Evolutionary conservation across 2,888 invertebrate species (phyloP).

Genomic region (Rhogogaster chlorosoma): DNA sequence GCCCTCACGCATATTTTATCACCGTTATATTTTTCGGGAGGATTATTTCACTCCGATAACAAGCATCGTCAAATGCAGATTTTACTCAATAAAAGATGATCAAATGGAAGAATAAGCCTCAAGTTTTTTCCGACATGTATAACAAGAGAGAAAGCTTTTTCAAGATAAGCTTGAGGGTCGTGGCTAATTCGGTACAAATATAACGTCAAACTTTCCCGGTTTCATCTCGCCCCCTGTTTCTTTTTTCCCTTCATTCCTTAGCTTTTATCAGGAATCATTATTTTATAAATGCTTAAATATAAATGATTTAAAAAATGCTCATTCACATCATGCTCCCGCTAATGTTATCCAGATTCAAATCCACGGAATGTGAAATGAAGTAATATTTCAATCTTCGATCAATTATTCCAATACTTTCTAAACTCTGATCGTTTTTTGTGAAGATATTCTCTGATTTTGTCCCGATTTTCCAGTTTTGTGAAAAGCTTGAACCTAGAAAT

Average conservation of each 20-base stretch:
- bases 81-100: not conserved
- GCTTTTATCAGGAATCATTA: not conserved
- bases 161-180: not conserved
- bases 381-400: not conserved
- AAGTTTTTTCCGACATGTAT: not conserved
- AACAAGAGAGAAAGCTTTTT: not conserved
- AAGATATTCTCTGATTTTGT: not conserved
- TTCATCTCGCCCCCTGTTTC: not conserved
- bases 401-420: not conserved
- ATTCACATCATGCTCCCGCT: too few relatives aligned
- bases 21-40: not conserved
- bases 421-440: not conserved
- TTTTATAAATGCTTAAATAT: not conserved
- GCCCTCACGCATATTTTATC: not conserved
- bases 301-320: too few relatives aligned
- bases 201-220: not conserved
- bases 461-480: not conserved
- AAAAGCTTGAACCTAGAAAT: not conserved
- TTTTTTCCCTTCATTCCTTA: not conserved
- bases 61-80: slow-evolving; percentile 15
- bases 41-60: not conserved
- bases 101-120: slow-evolving; percentile 11
- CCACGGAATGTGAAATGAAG: too few relatives aligned
- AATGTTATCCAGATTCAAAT: too few relatives aligned
- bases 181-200: slow-evolving; percentile 1